phyloP scores from a whole-genome alignment of 2,797 vertebrate species.

The Pelochelys cantorii region DNA sequence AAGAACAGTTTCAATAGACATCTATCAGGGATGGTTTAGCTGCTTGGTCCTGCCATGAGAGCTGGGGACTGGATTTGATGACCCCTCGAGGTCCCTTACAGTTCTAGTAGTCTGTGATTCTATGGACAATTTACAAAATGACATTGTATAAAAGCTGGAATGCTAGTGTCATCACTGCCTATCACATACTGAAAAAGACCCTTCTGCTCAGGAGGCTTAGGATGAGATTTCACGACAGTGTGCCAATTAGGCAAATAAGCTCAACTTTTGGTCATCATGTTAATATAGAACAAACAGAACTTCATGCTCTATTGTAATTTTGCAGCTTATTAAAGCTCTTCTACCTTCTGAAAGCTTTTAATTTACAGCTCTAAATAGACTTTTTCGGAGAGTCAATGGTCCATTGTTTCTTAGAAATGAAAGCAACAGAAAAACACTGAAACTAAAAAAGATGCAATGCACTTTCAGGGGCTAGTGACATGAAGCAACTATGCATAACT shows the following conservation, averaged over 20 bases:
- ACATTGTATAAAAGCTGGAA: background rate
- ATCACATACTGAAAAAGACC: background rate
- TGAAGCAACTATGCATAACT: background rate
- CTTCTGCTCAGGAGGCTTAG: background rate
- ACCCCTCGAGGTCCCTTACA: no score
- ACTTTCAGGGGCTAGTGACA: background rate
- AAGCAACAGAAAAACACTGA: background rate
- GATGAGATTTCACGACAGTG: background rate
- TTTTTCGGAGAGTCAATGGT: background rate
- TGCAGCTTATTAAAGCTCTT: background rate
- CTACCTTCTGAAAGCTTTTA: conserved; percentile 1
- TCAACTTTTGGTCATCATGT: background rate
- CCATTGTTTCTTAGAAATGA: background rate
- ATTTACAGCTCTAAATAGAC: background rate
- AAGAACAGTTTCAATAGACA: no score
- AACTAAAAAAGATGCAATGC: background rate
- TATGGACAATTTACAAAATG: background rate
- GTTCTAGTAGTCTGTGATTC: no score
- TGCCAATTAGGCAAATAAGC: background rate
- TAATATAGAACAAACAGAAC: background rate
- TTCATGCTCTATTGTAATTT: background rate
- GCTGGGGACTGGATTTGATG: no score
- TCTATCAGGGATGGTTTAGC: no score
- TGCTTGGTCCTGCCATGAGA: no score
- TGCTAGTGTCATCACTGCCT: background rate